Percentiles rank a stretch among this genome's conserved stretches.
These are phyloP conservation scores for Arctocebus calabarensis DNA, from an alignment of 2,797 vertebrate species.

Conservation along the genomic window DNA sequence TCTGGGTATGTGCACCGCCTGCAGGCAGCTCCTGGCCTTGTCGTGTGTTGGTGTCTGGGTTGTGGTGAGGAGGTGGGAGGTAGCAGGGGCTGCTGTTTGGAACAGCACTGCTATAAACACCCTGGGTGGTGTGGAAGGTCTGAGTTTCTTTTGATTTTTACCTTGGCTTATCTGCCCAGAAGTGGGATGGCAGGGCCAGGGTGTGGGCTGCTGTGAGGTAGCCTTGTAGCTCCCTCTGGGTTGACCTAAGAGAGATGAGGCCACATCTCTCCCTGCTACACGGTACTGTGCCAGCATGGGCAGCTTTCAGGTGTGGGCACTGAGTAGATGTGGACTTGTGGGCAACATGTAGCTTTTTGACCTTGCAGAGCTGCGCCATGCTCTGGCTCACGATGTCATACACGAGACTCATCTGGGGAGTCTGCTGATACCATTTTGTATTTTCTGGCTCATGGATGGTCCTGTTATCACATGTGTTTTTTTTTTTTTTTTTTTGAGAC, in stretches of 20 bases:
- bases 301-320: neutral
- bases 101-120: neutral
- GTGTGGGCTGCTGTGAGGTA: neutral
- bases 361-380: neutral
- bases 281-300: neutral
- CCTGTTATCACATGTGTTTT: neutral
- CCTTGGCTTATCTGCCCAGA: accelerated
- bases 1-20: neutral
- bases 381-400: neutral
- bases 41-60: too few relatives aligned
- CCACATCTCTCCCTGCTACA: neutral
- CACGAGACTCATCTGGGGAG: neutral
- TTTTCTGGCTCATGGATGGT: neutral
- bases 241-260: neutral
- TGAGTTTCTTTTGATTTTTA: neutral
- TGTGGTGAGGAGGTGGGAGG: accelerated
- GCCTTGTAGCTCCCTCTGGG: neutral
- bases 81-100: neutral
- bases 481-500: neutral
- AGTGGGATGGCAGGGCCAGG: neutral
- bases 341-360: neutral
- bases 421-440: neutral
- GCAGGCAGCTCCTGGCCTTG: neutral
- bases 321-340: neutral
- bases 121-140: accelerated